A percentile compares a stretch with the other conserved stretches of the same genome.
phyloP scores from a whole-genome alignment of 2,113 vertebrate genomes.

The Clarias gariepinus region DNA sequence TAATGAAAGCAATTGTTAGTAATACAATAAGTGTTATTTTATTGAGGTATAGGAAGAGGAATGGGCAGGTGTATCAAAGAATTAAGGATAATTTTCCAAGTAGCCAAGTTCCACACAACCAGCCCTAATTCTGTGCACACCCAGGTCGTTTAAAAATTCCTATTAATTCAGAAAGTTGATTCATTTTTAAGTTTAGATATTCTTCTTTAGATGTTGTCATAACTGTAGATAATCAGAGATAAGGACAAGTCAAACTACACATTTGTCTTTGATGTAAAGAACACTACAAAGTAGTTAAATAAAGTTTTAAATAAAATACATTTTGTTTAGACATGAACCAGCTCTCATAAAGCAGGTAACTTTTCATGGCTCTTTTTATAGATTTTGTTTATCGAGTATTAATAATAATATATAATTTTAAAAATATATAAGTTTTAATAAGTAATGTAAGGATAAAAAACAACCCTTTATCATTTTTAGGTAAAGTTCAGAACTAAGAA shows the following conservation, averaged over 20 bases:
- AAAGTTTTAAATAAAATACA: background rate
- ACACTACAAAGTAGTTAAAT: background rate
- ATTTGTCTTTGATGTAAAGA: background rate
- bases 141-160: conserved; percentile 21
- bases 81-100: conserved; percentile 24
- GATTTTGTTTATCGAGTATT: background rate
- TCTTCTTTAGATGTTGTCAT: background rate
- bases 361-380: background rate
- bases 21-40: background rate
- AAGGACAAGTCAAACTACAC: background rate
- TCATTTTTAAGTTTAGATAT: background rate
- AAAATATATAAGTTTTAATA: background rate
- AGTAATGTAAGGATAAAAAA: background rate
- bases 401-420: background rate
- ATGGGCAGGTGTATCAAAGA: conserved; percentile 61
- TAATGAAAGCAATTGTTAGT: background rate
- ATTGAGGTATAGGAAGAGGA: conserved; percentile 40
- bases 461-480: background rate
- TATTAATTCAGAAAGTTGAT: background rate
- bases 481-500: background rate
- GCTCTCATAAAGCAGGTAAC: background rate
- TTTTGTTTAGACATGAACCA: background rate
- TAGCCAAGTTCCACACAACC: background rate
- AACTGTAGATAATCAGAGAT: background rate
- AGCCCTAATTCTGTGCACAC: background rate